Percentiles rank a stretch among this genome's conserved stretches.
phyloP scores from a whole-genome alignment of 92 coral and sea anemone species.

The Parazoanthus darwini region DNA sequence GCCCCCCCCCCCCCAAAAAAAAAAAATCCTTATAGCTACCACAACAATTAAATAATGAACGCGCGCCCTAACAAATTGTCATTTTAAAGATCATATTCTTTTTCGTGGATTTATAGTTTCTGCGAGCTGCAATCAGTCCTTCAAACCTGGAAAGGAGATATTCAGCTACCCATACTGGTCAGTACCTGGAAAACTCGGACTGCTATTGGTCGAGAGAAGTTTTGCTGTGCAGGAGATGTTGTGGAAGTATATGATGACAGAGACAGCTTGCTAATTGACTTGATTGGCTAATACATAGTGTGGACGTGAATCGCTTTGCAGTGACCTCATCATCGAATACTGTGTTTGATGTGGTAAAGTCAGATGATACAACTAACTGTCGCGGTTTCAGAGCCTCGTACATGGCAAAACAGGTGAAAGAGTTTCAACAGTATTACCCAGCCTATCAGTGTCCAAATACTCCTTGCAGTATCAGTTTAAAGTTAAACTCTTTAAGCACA shows the following conservation, averaged over 20 bases:
- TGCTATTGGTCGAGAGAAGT: conserved; percentile 70
- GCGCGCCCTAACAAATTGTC: too few species aligned
- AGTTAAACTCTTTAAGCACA: too few species aligned
- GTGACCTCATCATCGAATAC: conserved; percentile 57
- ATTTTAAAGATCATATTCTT: too few species aligned
- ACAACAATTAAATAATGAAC: too few species aligned
- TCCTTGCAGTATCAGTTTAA: too few species aligned
- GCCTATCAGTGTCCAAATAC: too few species aligned
- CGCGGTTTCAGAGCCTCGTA: conserved; percentile 74
- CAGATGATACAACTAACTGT: conserved; percentile 61
- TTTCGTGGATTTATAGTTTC: conserved; percentile 28
- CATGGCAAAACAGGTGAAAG: conserved; percentile 46
- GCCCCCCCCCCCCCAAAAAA: too few species aligned
- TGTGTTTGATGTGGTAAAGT: conserved; percentile 58
- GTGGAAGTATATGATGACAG: conserved; percentile 76
- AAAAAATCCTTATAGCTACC: too few species aligned
- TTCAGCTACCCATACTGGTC: conserved; percentile 53
- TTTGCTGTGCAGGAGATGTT: conserved; percentile 56
- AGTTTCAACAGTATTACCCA: too few species aligned
- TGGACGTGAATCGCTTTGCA: conserved; percentile 57
- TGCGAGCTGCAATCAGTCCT: conserved; percentile 43
- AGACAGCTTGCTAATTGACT: conserved; percentile 22
- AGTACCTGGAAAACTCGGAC: conserved; percentile 50
- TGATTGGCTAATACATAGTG: conserved; percentile 73
- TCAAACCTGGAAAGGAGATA: conserved; percentile 51